Evolutionary conservation across 2,797 vertebrate species (phyloP), one percentile per base, ranked within the genome.

Genomic region (Cyclopterus lumpus): DNA sequence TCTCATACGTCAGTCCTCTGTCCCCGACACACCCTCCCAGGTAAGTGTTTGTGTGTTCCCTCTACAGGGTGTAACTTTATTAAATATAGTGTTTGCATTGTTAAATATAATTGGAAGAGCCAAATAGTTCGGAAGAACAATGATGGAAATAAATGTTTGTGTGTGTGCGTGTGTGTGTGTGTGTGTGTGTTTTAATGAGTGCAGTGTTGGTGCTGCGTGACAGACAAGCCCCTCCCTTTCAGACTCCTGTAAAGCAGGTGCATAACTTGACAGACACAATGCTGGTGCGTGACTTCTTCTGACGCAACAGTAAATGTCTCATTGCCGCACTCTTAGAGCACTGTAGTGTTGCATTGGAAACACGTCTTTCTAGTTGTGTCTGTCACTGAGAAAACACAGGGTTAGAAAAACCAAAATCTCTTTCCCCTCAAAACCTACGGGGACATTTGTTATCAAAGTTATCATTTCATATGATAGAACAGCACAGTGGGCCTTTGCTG

Each of bases 261-360:
- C 42, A 66, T 6, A 16, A 54, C 42, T 53, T 10, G 16, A 71
- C 40, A 48, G 28, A 42, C 49, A 63, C 66, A 59, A 82, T 76
- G 77, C 58, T 57, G 20, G 69, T 80, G 74, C 2, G 2, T 83
- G 70, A 73, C 42, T 28, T 68, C 49, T 28, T 68, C 20, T 79
- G 53, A 78, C 72, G 67, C 44, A 80, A 77, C n/a, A 55, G 18
- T n/a, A 42, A 30, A 66, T 55, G 16, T 67, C 20, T 70, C 58
- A 75, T 20, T 8, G 28, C 46, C 38, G 3, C 28, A 16, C 3
- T 59, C 15, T 64, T 75, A 75, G 1, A 57, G 14, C 34, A 60
- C 8, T 78, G 71, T 16, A 36, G 10, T 38, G 79, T 88, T 76
- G 6, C 67, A 67, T 3, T 65, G 71, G 82, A 73, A 76, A 92